Evolutionary conservation across 1,140 invertebrate genomes (phyloP), one percentile per base, ranked within the genome.

Genomic region (Drosophila triauraria): DNA sequence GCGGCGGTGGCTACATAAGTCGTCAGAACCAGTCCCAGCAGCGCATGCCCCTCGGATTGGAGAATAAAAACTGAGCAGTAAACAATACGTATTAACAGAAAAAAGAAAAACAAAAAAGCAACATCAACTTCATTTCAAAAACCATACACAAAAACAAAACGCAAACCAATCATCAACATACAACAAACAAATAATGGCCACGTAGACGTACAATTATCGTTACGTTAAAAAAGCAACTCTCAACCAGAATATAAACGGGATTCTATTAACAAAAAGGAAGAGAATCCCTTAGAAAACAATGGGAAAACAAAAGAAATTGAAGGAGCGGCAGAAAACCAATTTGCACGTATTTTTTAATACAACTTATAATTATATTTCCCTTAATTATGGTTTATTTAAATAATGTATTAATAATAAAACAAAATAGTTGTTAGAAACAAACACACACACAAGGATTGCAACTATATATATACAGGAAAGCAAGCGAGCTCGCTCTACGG

Each of bases 51-150:
- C 70, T 92, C 43, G 75, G 86, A 20, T 57, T 92, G 78, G 91
- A 92, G 63, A 92, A 92, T 53, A 92, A 92, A 88, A 92, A 92
- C 75, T 92, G 67, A 83, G 23, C 56, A 61, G 43, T 23, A 56
- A 59, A 68, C 54, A 67, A 82, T 74, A 82, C 85, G 83, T 86
- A 86, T 90, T 80, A 85, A 71, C 74, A 17, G 53, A 27, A 54
- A 68, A 53, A 38, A 76, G 63, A 65, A 78, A 75, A 35, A 75
- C 35, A 12, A 57, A 23, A 75, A 74, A 63, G 68, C 72, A 20
- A 54, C 67, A 46, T 70, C 43, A 63, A 74, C 61, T 65, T 88
- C 77, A 78, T 87, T 87, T 58, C 62, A 56, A 64, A 53, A 67
- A 59, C 74, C 46, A 85, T 46, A 71, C 40, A 75, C 62, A 82